Percentiles rank a stretch among this genome's conserved stretches.
These are phyloP conservation scores for Ameiurus melas DNA, from an alignment of 2,113 vertebrate genomes.

Conservation along the genomic window DNA sequence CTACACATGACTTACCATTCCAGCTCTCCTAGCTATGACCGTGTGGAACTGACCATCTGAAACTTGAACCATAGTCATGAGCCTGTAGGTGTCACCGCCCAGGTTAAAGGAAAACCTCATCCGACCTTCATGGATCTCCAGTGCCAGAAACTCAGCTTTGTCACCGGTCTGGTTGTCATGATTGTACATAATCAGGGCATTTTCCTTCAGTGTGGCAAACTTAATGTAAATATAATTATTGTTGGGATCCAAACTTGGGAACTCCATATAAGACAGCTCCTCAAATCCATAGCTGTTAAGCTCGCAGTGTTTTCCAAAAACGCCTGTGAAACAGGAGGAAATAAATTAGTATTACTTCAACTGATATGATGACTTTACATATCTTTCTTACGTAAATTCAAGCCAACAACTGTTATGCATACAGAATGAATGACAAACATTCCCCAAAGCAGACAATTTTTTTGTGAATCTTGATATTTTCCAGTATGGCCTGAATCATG, in stretches of 20 bases:
- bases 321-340: slow-evolving; percentile 76
- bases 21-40: slow-evolving; percentile 90
- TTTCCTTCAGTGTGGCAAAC: slow-evolving; percentile 89
- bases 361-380: background rate
- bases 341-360: background rate
- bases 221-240: slow-evolving; percentile 98
- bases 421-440: background rate
- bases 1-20: slow-evolving; percentile 81
- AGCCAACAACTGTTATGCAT: background rate
- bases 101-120: slow-evolving; percentile 94
- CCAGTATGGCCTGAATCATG: background rate
- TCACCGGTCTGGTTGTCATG: slow-evolving; percentile 95
- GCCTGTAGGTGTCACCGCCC: slow-evolving; percentile 86
- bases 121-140: slow-evolving; percentile 86
- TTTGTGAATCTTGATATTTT: slow-evolving; percentile 45
- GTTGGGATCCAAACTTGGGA: slow-evolving; percentile 95
- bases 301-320: slow-evolving; percentile 97
- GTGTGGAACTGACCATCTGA: slow-evolving; percentile 97
- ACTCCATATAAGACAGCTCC: slow-evolving; percentile 96
- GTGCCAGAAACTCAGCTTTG: slow-evolving; percentile 89
- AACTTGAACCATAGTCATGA: slow-evolving; percentile 88
- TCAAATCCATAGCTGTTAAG: slow-evolving; percentile 97
- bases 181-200: slow-evolving; percentile 90
- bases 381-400: background rate
- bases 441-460: background rate